These are phyloP conservation scores for Sphinx pinastri DNA, from an alignment of 2,888 invertebrate species.

Conservation along the genomic window DNA sequence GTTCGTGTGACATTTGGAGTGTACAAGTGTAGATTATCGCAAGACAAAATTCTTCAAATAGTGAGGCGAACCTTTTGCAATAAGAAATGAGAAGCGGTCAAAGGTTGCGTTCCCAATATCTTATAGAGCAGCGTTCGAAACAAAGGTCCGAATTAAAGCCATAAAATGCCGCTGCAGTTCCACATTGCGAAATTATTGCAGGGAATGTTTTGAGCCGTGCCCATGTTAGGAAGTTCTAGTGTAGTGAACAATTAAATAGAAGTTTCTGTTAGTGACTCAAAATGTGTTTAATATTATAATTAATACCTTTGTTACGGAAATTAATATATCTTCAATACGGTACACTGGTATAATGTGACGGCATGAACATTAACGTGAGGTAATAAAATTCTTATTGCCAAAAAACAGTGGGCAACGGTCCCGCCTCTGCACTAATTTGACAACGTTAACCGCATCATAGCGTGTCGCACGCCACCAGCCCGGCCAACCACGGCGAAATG, in stretches of 20 bases:
- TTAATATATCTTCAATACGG: neutral
- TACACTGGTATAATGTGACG: conserved; percentile 1
- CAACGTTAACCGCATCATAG: conserved; percentile 56
- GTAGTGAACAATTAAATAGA: neutral
- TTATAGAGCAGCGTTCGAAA: conserved; percentile 16
- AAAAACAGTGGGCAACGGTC: conserved; percentile 49
- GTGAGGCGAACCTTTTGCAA: conserved; percentile 15
- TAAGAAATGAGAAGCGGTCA: conserved; percentile 27
- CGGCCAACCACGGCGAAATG: conserved; percentile 38
- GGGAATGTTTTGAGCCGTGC: neutral
- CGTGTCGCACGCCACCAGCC: conserved; percentile 62
- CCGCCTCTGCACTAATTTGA: conserved; percentile 48
- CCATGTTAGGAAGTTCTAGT: neutral
- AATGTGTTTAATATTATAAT: no score
- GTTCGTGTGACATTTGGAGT: conserved; percentile 30
- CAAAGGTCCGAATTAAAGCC: conserved; percentile 23
- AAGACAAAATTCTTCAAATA: conserved; percentile 28
- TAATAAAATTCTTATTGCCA: conserved; percentile 32
- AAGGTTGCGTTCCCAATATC: conserved; percentile 29
- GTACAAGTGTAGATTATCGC: conserved; percentile 31
- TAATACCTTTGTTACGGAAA: no score
- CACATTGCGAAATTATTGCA: conserved; percentile 15
- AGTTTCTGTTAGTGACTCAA: no score
- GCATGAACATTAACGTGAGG: conserved; percentile 7
- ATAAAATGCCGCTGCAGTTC: conserved; percentile 20